phyloP scores from a whole-genome alignment of 1,140 invertebrate genomes.

The Dreissena polymorpha region DNA sequence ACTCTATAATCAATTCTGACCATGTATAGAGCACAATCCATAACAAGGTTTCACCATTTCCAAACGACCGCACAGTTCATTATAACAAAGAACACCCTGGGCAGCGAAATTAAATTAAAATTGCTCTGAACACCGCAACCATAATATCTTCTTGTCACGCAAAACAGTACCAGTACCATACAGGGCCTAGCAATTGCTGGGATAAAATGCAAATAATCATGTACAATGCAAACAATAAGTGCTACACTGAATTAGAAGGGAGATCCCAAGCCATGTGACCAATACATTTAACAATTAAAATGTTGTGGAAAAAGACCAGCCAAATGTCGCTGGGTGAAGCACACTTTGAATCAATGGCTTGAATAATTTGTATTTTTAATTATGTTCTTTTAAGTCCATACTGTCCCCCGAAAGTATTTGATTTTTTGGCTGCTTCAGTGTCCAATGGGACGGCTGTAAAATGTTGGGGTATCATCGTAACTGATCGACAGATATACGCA shows the following conservation, averaged over 20 bases:
- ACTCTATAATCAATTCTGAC: background rate
- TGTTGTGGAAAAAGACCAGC: background rate
- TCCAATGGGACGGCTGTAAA: no score
- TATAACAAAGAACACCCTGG: background rate
- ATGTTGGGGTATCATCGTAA: no score
- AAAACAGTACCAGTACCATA: conserved; percentile 6
- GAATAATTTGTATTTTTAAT: background rate
- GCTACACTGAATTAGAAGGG: conserved; percentile 5
- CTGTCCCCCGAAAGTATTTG: background rate
- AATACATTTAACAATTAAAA: background rate
- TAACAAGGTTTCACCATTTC: conserved; percentile 1
- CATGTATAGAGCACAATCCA: background rate
- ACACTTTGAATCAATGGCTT: background rate
- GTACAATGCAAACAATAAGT: conserved; percentile 14
- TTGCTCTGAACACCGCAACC: background rate
- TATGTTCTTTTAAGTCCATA: background rate
- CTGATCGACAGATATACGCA: no score
- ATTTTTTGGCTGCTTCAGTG: background rate
- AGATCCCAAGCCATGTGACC: conserved; percentile 15
- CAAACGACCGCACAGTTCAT: background rate
- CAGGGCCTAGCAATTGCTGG: background rate
- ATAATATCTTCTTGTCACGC: conserved; percentile 32
- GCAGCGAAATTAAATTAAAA: conserved; percentile 22
- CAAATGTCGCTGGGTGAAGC: background rate
- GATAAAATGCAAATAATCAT: conserved; percentile 23